A percentile compares a stretch with the other conserved stretches of the same genome.
Conservation (phyloP, 2,797 vertebrate species). For the Dipus sagitta region DNA sequence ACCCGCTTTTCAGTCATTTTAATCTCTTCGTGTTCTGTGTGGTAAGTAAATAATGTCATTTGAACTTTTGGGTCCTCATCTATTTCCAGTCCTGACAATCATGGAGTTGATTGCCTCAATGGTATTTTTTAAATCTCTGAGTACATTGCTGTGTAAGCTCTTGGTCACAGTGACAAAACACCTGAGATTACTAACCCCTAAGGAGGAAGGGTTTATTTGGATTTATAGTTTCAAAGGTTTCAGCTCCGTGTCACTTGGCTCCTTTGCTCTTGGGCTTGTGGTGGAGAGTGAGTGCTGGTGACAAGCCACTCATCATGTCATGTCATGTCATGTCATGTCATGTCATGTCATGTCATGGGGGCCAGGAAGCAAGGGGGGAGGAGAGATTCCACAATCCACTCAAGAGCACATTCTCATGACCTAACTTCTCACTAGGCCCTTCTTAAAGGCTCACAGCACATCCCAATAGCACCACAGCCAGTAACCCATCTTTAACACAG, state of each 20-base stretch:
- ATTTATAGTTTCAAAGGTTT: neutral
- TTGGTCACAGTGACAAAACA: neutral
- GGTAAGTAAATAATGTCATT: neutral
- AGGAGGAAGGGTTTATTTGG: neutral
- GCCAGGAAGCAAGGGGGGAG: too few relatives aligned
- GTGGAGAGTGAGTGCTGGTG: neutral
- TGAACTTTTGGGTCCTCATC: neutral
- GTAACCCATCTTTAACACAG: neutral
- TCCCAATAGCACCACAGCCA: neutral
- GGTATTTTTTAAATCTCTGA: neutral
- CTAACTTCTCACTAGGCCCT: neutral
- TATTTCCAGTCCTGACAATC: neutral
- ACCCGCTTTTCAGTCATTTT: neutral
- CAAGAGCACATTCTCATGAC: too few relatives aligned
- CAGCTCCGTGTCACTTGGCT: neutral
- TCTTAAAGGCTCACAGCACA: neutral
- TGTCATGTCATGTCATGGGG: neutral
- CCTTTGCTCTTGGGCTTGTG: neutral
- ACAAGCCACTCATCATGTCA: neutral
- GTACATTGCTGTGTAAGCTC: neutral
- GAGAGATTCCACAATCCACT: neutral
- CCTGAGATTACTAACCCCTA: neutral
- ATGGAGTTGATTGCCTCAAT: neutral
- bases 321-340: too few relatives aligned
- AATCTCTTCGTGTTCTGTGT: neutral